These are phyloP conservation scores for Pomatostomus ruficeps DNA, from an alignment of 2,113 vertebrate genomes.

Conservation along the genomic window DNA sequence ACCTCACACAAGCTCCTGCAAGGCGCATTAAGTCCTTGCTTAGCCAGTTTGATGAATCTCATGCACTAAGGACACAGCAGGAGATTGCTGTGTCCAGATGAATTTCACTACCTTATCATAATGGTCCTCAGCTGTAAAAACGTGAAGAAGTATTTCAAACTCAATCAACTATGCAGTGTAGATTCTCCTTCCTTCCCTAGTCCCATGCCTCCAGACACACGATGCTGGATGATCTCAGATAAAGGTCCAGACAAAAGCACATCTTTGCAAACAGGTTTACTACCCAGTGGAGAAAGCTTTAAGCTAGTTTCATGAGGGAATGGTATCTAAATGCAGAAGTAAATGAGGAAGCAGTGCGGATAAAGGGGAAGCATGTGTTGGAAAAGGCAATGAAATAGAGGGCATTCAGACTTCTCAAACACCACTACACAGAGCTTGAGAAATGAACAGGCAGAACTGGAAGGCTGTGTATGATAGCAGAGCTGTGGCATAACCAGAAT, in stretches of 20 bases:
- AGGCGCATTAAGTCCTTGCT: neutral
- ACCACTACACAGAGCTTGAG: neutral
- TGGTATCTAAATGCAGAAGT: neutral
- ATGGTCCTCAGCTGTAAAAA: neutral
- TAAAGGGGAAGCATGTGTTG: neutral
- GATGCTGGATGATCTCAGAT: neutral
- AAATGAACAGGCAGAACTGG: neutral
- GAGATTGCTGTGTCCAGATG: neutral
- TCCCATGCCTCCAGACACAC: neutral
- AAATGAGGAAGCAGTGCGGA: neutral
- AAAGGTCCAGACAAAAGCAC: neutral
- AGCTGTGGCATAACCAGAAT: neutral
- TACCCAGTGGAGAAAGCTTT: neutral
- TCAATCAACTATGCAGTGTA: neutral
- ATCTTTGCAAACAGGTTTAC: neutral
- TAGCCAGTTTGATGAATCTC: neutral
- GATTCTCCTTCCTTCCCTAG: neutral
- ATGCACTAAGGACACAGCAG: neutral
- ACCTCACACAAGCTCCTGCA: constrained; percentile 1
- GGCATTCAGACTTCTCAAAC: neutral
- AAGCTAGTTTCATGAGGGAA: neutral
- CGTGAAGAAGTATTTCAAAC: neutral
- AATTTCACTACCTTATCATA: neutral
- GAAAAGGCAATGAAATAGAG: neutral
- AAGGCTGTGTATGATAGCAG: neutral